Evolutionary conservation across 2,113 vertebrate genomes (phyloP), one percentile per base, ranked within the genome.

Genomic region (Tretioscincus oriximinensis): DNA sequence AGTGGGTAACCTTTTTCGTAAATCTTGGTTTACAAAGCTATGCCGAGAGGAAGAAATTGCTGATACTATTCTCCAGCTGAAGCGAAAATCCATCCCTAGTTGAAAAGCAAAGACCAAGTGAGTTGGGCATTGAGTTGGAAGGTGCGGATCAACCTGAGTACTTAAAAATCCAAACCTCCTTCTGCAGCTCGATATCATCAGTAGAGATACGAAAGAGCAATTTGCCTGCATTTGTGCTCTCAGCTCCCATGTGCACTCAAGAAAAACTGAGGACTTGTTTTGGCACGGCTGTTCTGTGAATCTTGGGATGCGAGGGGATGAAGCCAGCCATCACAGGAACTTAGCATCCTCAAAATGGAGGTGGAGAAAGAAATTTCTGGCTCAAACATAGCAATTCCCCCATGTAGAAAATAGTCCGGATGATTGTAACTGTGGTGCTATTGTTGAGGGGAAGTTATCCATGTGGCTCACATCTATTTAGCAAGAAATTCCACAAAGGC

Each of bases 391-490:
- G 45, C 60, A 61, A 69, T 69, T 68, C 5, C 69, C 73, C 66
- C n/a, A 60, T 12, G 20, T 29, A 47, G 72, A 58, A 26, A 35
- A 31, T 35, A 21, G 60, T 22, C 54, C 12, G 54, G 73, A 75
- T 69, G 54, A 45, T 26, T 60, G 16, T 76, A 69, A 76, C 69
- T 69, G 73, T 51, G 29, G 20, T 47, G 35, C 12, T 51, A 29
- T 31, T 75, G 73, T 41, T 41, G 45, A 58, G 51, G 18, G 54
- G 51, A 16, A 54, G 65, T 24, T 69, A 51, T 26, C 31, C 51
- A 10, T 49, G 28, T 61, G 12, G 31, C 51, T 81, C 61, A 28
- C 61, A 60, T 60, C 66, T 81, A 31, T 81, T 76, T 76, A 81
- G 54, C 12, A 29, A 51, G 80, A 76, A 76, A 69, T 69, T 69